Evolutionary conservation across 2,888 invertebrate genomes (phyloP), one percentile per base, ranked within the genome.

Genomic region (Lydus trimaculatus): DNA sequence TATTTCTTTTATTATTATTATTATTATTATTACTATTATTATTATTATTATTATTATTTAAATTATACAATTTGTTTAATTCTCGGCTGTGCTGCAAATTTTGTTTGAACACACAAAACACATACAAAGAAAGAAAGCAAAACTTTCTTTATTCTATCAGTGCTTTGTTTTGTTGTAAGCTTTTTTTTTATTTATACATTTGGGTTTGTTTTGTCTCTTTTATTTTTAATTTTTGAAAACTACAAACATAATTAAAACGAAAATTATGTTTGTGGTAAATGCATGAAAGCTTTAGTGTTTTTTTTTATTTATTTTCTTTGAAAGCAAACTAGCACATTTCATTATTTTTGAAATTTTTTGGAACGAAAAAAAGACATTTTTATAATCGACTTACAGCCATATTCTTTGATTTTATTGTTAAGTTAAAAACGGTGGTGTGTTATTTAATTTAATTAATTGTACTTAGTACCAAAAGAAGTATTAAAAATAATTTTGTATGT

Each of bases 81-180:
- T 67, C 73, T 75, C 70, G 77, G 76, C 76, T 79, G 75, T 76
- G 77, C 75, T 76, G 76, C 75, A 77, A 76, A 70, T 74, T 75
- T 78, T 75, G 69, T 33, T 36, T n/a, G n/a, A n/a, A 36, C 39
- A 36, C 48, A 43, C 43, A 17, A n/a, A 43, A 17, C 20, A 31
- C 3, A 43, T 17, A 17, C 43, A 43, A 43, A 43, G 13, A 15
- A n/a, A n/a, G 6, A 7, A 17, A 17, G 7, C n/a, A 48, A 48
- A 48, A 20, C n/a, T 48, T 48, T 4, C 11, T 20, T 48, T 20
- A 20, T 43, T 43, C 48, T 23, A 20, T 48, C 20, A 48, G 17
- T 48, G 48, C 48, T 48, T 48, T 66, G 65, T 63, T 69, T 63
- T 63, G 58, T 61, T 62, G 58, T 70, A 56, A 64, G 66, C 67